Conservation (phyloP, 2,888 invertebrate genomes). For the Zeuzera pyrina region DNA sequence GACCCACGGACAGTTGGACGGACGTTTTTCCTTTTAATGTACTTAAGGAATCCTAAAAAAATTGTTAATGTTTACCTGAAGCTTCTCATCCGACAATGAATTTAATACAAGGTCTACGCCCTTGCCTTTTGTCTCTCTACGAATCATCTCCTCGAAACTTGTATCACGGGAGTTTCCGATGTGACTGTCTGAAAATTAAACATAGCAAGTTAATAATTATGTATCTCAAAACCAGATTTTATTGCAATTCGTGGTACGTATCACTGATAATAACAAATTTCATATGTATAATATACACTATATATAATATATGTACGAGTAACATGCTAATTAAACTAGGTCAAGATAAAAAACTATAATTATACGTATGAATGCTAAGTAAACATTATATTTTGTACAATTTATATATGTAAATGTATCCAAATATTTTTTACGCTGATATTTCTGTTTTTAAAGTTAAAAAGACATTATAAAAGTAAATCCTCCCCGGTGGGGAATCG, state of each 20-base stretch:
- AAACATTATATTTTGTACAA: no score
- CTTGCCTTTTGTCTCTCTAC: constrained; percentile 83
- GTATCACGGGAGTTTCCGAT: constrained; percentile 92
- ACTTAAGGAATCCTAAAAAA: background rate
- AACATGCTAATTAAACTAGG: no score
- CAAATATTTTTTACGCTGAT: no score
- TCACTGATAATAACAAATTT: background rate
- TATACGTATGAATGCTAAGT: no score
- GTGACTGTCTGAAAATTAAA: constrained; percentile 59
- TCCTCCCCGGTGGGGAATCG: background rate
- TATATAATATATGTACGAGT: no score
- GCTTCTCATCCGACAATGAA: constrained; percentile 93
- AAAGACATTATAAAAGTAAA: background rate
- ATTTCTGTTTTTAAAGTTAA: background rate
- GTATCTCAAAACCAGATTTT: no score
- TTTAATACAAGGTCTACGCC: constrained; percentile 95
- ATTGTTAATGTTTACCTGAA: constrained; percentile 67
- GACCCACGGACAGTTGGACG: background rate
- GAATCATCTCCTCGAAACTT: constrained; percentile 89
- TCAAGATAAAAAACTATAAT: no score
- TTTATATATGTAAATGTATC: no score
- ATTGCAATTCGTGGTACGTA: background rate
- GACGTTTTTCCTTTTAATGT: background rate
- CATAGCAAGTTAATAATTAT: background rate
- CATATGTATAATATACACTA: background rate